Base-by-base conservation (phyloP, 2,888 invertebrate species). In the Platycheirus albimanus region DNA sequence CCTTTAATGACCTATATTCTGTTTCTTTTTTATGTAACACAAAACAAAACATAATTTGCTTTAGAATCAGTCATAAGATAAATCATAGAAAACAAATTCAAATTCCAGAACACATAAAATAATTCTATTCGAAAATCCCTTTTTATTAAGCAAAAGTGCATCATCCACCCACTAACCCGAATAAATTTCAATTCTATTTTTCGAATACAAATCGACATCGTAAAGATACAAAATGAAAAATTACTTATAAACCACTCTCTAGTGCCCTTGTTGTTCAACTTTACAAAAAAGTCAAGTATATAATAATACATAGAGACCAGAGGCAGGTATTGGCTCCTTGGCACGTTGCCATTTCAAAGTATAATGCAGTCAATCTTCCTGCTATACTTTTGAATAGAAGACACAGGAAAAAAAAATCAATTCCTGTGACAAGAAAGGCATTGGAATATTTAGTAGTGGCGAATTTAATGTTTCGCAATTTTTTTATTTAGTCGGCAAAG, bases 251-350 rank as follows among this genome's bases (percentile, higher is more conserved):
- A 61, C 8, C 17, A 20, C 52, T 19, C 30, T 15, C 19, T n/a
- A n/a, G 41, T 61, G 81, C 76, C 81, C 81, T 81, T 81, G 81
- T 81, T 66, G 81, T 81, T 66, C 49, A 76, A 71, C 54, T 45
- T 45, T 11, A 19, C 11, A 28, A 36, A 41, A 66, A 76, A 76
- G 24, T 49, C 61, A 66, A 71, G 66, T 36, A 33, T 58, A n/a
- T n/a, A n/a, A n/a, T n/a, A n/a, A n/a, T n/a, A n/a, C n/a, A n/a
- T n/a, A n/a, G n/a, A n/a, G n/a, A n/a, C n/a, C n/a, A n/a, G n/a
- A n/a, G n/a, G n/a, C n/a, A n/a, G n/a, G n/a, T n/a, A 78, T 52
- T 61, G 8, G 30, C 51, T 71, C 17, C 13, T 51, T 81, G 81
- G 81, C 81, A 61, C 15, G 30, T 11, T 81, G 67, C 81, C 81